Conservation (phyloP, 2,797 vertebrate genomes). For the Ispidina picta region DNA sequence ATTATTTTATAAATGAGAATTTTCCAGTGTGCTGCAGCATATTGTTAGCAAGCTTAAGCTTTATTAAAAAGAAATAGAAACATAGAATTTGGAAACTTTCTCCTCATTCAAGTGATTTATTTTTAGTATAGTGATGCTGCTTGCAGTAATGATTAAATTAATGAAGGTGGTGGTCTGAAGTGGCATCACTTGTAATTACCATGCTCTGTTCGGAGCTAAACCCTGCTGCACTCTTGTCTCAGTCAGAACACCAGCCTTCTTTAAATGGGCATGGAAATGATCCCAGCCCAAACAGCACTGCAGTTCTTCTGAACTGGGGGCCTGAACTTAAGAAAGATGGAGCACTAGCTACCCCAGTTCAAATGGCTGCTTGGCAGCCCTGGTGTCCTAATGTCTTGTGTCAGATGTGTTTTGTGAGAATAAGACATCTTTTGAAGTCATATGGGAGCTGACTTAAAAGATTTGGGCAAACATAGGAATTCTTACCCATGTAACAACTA, state of each 20-base stretch:
- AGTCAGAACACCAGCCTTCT: not conserved
- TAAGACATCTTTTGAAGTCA: rapidly evolving
- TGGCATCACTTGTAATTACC: not conserved
- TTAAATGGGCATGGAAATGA: not conserved
- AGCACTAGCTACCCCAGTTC: not conserved
- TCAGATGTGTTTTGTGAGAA: not conserved
- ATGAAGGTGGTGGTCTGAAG: not conserved
- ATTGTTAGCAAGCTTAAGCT: not conserved
- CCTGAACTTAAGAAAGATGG: too few relatives aligned
- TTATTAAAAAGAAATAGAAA: conserved; percentile 25
- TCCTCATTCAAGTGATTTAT: not conserved
- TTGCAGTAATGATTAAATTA: not conserved
- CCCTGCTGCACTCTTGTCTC: not conserved
- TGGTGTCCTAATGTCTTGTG: not conserved
- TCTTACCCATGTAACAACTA: not conserved
- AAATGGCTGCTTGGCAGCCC: not conserved
- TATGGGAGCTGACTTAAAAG: not conserved
- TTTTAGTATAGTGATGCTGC: not conserved
- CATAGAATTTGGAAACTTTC: not conserved
- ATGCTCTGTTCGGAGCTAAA: not conserved
- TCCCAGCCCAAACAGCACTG: not conserved
- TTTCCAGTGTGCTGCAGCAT: conserved; percentile 13
- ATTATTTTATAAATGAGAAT: conserved; percentile 9
- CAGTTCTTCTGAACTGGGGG: not conserved
- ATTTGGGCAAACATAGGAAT: not conserved